Percentiles rank a stretch among this genome's conserved stretches.
These are phyloP conservation scores for Rhegmatorhina hoffmannsi DNA, from an alignment of 2,113 vertebrate species.

Conservation along the genomic window DNA sequence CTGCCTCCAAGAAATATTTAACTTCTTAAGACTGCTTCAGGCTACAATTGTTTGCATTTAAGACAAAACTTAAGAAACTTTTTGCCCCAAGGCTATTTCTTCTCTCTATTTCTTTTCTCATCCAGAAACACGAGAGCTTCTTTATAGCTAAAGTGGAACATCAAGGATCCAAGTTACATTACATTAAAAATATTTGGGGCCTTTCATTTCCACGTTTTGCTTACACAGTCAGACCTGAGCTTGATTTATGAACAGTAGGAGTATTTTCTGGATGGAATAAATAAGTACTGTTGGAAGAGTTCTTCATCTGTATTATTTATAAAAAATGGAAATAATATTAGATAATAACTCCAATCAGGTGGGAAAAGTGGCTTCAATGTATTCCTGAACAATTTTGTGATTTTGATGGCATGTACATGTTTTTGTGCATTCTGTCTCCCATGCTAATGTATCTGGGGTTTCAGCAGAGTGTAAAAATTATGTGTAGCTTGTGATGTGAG, in stretches of 20 bases:
- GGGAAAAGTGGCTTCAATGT: rapidly evolving
- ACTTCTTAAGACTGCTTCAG: not conserved
- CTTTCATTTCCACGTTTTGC: not conserved
- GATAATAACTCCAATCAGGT: not conserved
- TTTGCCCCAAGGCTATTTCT: not conserved
- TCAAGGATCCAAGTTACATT: not conserved
- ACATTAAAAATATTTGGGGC: not conserved
- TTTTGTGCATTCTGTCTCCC: not conserved
- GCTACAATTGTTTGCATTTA: not conserved
- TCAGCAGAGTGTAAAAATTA: not conserved
- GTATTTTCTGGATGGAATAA: not conserved
- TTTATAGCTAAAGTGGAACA: not conserved
- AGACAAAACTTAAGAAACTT: not conserved
- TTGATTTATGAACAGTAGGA: not conserved
- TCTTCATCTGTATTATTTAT: not conserved
- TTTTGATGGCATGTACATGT: not conserved
- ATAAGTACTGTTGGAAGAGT: not conserved
- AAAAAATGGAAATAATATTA: not conserved
- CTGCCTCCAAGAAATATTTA: not conserved
- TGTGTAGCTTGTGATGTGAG: not conserved
- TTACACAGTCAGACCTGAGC: not conserved
- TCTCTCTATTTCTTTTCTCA: not conserved
- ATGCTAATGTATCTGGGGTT: not conserved
- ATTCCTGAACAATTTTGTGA: not conserved
- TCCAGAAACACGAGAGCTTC: not conserved